Percentiles rank a stretch among this genome's conserved stretches.
phyloP scores from a whole-genome alignment of 2,797 vertebrate species.

The Chromis chromis region DNA sequence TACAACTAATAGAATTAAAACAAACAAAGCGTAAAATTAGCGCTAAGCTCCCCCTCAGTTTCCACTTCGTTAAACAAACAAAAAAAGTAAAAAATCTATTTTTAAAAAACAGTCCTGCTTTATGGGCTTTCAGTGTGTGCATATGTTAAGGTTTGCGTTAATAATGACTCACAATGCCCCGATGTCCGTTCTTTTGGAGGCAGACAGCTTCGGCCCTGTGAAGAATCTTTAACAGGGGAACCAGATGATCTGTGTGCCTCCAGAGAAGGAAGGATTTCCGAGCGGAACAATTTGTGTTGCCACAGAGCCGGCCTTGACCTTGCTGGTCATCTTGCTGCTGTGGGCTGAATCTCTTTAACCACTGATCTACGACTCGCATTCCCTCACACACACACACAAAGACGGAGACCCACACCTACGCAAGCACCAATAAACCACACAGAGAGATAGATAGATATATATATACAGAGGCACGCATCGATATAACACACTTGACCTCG shows the following conservation, averaged over 20 bases:
- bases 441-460: constrained; percentile 17
- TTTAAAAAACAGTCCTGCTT: no score
- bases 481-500: constrained; percentile 75
- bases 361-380: constrained; percentile 51
- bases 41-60: constrained; percentile 57
- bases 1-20: constrained; percentile 68
- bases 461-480: constrained; percentile 50
- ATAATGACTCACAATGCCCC: constrained; percentile 1
- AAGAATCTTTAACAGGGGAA: constrained; percentile 30
- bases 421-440: constrained; percentile 50
- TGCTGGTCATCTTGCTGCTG: constrained; percentile 70
- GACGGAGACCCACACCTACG: constrained; percentile 42
- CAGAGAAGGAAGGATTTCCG: constrained; percentile 65
- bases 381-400: constrained; percentile 15
- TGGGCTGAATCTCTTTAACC: constrained; percentile 72
- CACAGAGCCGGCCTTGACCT: constrained; percentile 77
- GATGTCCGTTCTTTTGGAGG: constrained; percentile 1
- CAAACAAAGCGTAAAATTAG: constrained; percentile 73
- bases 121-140: not conserved
- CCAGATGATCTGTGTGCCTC: constrained; percentile 56
- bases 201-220: constrained; percentile 21
- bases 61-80: constrained; percentile 51
- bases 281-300: constrained; percentile 79
- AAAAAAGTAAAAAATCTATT: not conserved
- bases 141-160: constrained; percentile 11